Evolutionary conservation across 2,888 invertebrate genomes (phyloP), one percentile per base, ranked within the genome.

Genomic region (Dimorphilus gyrociliatus): DNA sequence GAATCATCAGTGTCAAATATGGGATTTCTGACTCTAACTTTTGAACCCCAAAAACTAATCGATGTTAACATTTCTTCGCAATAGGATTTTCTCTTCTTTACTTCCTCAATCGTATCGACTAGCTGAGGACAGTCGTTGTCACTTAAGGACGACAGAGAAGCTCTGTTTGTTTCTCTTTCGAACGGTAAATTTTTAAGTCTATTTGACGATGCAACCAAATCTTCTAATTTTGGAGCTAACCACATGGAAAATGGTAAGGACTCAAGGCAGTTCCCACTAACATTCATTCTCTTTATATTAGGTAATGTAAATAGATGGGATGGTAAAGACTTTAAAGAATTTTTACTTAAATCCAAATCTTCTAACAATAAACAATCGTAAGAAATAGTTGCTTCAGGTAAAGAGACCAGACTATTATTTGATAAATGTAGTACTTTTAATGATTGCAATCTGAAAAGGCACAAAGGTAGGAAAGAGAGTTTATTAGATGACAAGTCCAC

Each of bases 181-280:
- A n/a, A n/a, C n/a, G n/a, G n/a, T 40, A 92, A 63, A 45, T 81
- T 79, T 27, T 73, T 72, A 13, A 92, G 65, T 31, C 81, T 70
- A 68, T 94, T 94, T 50, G 85, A 76, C 0, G 86, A 78, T 1
- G 77, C 77, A 60, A 84, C 86, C 18, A 90, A 64, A 60, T 90
- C 90, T 31, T 81, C 72, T 27, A 92, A 66, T 35, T 78, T 76
- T 0, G 82, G 79, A 1, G 86, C 75, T 10, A 72, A 65, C 90
- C 90, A 92, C 67, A 92, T 66, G 40, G 74, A 73, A 33, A 75
- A 73, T 0, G 90, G 88, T 32, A 92, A 65, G 27, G 70, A 64
- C 39, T 81, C 77, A 32, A 92, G 64, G 60, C 85, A 82, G 64
- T 94, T 94, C 64, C 86, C 84, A 1, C 88, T 82, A n/a, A 86